Evolutionary conservation across 2,113 vertebrate species (phyloP), one percentile per base, ranked within the genome.

Genomic region (Mus spicilegus): DNA sequence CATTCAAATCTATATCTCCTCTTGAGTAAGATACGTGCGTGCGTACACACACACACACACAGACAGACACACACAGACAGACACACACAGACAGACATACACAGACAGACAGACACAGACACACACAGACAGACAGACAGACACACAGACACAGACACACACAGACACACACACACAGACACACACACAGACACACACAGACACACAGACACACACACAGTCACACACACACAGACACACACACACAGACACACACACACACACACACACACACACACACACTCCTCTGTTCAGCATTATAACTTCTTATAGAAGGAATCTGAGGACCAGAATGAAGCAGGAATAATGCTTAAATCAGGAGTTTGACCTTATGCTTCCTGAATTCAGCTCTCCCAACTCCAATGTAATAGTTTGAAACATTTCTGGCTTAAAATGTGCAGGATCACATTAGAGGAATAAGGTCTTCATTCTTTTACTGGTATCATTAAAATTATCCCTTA

Each of bases 221-320:
- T 42, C 42, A 42, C 42, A 42, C 42, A 42, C 42, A 42, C 42
- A 42, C 42, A 42, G 2, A 42, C 42, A 42, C 42, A 42, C 42
- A 42, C 42, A 42, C 42, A 42, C 42, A 42, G 42, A 42, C 42
- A 42, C 42, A 42, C 42, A 42, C 42, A 42, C 42, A 42, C 42
- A 42, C 42, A 42, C 42, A 42, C 42, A 42, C 42, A 42, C 42
- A 42, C 42, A 42, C 42, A 42, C 42, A 42, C 42, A 42, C 42
- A 42, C n/a, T 0, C 24, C 26, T 67, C 65, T 33, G 58, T 13
- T 36, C 46, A 61, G 70, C 22, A 46, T 8, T 39, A 9, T 87
- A 51, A 84, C 63, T 63, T 94, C 90, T 88, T 12, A 49, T 46
- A 81, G 17, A 39, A 95, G 61, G 80, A 90, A 87, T 87, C 77